phyloP scores from a whole-genome alignment of 2,797 vertebrate genomes.

The Ficedula albicollis region DNA sequence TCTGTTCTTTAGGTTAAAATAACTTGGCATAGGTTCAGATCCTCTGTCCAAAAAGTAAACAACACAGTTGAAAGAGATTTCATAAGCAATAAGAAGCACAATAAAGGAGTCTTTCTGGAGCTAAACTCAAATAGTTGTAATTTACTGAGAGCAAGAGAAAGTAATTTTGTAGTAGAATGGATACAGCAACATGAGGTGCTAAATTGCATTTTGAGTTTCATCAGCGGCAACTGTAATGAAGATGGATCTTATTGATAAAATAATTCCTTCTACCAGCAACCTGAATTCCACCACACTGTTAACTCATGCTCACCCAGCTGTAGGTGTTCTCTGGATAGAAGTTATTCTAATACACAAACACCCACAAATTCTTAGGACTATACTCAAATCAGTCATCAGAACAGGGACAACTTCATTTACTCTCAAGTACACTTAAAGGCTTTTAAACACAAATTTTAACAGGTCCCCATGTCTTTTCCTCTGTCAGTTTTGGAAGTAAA shows the following conservation, averaged over 20 bases:
- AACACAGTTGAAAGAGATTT: not conserved
- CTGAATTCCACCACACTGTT: not conserved
- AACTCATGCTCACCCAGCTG: not conserved
- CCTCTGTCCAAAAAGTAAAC: not conserved
- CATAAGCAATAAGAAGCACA: not conserved
- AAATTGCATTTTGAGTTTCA: not conserved
- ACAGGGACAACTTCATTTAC: not conserved
- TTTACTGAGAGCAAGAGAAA: not conserved
- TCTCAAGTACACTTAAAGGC: conserved; percentile 12
- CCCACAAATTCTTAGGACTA: not conserved
- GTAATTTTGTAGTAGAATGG: not conserved
- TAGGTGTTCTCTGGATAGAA: not conserved
- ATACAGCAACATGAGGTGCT: not conserved
- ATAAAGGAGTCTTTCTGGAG: not conserved
- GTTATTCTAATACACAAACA: not conserved
- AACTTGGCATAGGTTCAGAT: not conserved
- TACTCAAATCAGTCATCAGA: not conserved
- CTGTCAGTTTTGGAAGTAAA: conserved; percentile 59
- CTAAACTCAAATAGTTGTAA: not conserved
- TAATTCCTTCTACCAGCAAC: not conserved
- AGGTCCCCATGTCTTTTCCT: not conserved
- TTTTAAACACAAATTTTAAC: conserved; percentile 19
- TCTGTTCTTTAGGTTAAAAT: not conserved
- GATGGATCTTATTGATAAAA: not conserved
- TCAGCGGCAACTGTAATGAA: not conserved